These are phyloP conservation scores for Papilio helenus DNA, from an alignment of 1,140 invertebrate genomes.

Conservation along the genomic window DNA sequence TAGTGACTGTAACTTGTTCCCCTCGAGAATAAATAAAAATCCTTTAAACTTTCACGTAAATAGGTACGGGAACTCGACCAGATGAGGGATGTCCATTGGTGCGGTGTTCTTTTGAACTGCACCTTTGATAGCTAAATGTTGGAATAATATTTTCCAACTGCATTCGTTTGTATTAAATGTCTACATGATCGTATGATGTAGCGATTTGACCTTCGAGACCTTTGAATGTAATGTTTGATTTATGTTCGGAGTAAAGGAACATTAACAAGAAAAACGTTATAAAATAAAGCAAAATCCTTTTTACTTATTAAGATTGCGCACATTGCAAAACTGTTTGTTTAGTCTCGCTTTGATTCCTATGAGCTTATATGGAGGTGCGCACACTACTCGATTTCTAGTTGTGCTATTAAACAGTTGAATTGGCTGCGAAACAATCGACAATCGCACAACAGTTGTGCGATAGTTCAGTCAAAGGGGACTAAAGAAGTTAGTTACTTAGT, in stretches of 20 bases:
- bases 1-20: slow-evolving; percentile 41
- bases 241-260: neutral
- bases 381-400: no score
- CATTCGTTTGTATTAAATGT: neutral
- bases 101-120: slow-evolving; percentile 4
- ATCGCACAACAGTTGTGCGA: no score
- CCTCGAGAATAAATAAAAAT: slow-evolving; percentile 43
- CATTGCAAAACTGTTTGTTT: no score
- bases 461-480: no score
- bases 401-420: no score
- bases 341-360: no score
- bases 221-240: neutral
- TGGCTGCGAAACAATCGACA: no score
- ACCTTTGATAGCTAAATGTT: slow-evolving; percentile 11
- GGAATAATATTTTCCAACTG: slow-evolving; percentile 2
- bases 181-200: neutral
- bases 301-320: no score
- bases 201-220: neutral
- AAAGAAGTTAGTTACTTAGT: no score
- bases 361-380: no score
- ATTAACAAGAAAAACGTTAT: neutral
- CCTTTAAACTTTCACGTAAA: slow-evolving; percentile 48
- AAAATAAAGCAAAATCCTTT: neutral
- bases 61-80: slow-evolving; percentile 38
- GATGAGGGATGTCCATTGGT: neutral